A percentile compares a stretch with the other conserved stretches of the same genome.
phyloP scores from a whole-genome alignment of 2,888 invertebrate species.

The Hipparchia semele region DNA sequence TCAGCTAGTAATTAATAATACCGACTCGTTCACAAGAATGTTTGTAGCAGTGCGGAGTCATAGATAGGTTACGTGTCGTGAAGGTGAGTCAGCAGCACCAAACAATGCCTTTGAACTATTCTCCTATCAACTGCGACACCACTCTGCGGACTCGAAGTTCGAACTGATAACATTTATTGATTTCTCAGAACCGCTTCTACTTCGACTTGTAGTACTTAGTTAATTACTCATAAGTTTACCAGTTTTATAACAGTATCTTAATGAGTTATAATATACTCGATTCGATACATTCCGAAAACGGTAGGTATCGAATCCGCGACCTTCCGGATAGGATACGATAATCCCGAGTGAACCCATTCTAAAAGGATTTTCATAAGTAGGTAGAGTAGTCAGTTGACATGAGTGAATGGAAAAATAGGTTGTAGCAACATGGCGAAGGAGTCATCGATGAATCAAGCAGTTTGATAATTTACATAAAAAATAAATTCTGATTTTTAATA shows the following conservation, averaged over 20 bases:
- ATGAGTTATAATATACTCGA: neutral
- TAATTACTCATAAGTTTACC: neutral
- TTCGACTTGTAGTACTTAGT: neutral
- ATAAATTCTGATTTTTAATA: too few species aligned
- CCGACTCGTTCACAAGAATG: neutral
- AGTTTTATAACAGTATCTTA: neutral
- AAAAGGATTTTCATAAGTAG: neutral
- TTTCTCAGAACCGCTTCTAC: neutral
- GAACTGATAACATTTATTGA: neutral
- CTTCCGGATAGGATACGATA: too few species aligned
- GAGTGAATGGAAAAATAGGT: too few species aligned
- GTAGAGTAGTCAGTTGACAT: neutral
- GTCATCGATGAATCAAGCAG: too few species aligned
- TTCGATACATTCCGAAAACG: too few species aligned
- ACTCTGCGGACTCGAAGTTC: neutral
- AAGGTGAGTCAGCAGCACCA: neutral
- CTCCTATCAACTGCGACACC: slow-evolving; percentile 1
- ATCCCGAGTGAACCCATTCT: neutral
- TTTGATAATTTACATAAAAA: too few species aligned
- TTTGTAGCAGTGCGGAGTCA: neutral
- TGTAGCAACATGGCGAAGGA: too few species aligned
- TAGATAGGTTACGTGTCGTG: neutral
- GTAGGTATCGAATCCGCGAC: too few species aligned
- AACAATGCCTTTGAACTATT: slow-evolving; percentile 5
- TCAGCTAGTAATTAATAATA: neutral